phyloP scores from a whole-genome alignment of 2,113 vertebrate genomes.

The Melanerpes formicivorus region DNA sequence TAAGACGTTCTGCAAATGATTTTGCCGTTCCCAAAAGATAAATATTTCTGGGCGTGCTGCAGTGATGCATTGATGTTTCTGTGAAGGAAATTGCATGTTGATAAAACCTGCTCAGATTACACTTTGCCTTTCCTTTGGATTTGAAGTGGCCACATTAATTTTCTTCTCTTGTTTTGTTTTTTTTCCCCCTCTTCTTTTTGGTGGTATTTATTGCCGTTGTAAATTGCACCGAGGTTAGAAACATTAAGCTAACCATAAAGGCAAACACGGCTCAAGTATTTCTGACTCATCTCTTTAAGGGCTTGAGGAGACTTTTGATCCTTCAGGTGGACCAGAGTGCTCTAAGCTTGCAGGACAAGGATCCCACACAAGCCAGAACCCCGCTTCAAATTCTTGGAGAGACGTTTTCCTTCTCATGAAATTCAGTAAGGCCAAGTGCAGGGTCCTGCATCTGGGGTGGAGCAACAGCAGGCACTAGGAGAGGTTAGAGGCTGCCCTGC shows the following conservation, averaged over 20 bases:
- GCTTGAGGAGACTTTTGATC: constrained; percentile 45
- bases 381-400: not conserved
- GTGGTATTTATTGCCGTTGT: constrained; percentile 66
- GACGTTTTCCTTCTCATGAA: not conserved
- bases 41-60: constrained; percentile 72
- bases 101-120: constrained; percentile 72
- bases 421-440: too few relatives aligned
- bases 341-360: not conserved
- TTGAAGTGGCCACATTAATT: constrained; percentile 68
- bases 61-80: constrained; percentile 71
- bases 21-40: constrained; percentile 76
- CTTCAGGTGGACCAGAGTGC: constrained; percentile 18
- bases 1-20: constrained; percentile 79
- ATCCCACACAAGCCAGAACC: constrained; percentile 19
- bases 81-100: constrained; percentile 70
- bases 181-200: not conserved
- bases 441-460: too few relatives aligned
- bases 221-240: constrained; percentile 56
- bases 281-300: constrained; percentile 32
- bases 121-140: constrained; percentile 50
- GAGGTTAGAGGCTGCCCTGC: too few relatives aligned
- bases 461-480: too few relatives aligned
- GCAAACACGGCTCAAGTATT: constrained; percentile 62
- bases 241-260: constrained; percentile 55
- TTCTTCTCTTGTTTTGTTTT: too few relatives aligned